Conservation (phyloP, 2,888 invertebrate species). For the Leptopilina syphax region DNA sequence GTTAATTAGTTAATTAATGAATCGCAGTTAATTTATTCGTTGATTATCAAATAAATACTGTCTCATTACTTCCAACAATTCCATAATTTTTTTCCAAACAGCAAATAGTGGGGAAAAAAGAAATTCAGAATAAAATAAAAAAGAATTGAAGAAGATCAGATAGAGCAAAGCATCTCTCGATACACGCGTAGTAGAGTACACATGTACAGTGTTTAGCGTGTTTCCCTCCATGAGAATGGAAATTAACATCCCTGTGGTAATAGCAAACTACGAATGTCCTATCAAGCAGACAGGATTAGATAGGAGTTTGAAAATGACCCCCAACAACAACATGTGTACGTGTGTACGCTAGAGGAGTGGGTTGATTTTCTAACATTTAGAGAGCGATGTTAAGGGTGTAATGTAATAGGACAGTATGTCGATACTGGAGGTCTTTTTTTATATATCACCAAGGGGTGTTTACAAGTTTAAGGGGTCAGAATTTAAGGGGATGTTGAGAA, state of each 20-base stretch:
- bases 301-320: slow-evolving; percentile 57
- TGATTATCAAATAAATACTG: no score
- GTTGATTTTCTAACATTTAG: slow-evolving; percentile 56
- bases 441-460: slow-evolving; percentile 46
- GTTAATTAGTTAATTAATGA: no score
- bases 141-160: no score
- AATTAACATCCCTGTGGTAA: slow-evolving; percentile 52
- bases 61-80: no score
- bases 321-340: neutral
- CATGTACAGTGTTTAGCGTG: no score
- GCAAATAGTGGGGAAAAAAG: no score
- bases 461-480: slow-evolving; percentile 64
- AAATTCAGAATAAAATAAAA: no score
- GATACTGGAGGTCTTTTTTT: slow-evolving; percentile 49
- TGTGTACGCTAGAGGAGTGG: slow-evolving; percentile 13
- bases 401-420: slow-evolving; percentile 63
- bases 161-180: no score
- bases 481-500: slow-evolving; percentile 44
- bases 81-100: no score
- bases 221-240: neutral
- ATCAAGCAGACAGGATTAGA: slow-evolving; percentile 66
- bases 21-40: no score
- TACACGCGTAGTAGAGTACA: no score
- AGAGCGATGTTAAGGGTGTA: slow-evolving; percentile 68
- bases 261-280: slow-evolving; percentile 65